phyloP scores from a whole-genome alignment of 1,140 invertebrate genomes.

The Cecropterus lyciades region DNA sequence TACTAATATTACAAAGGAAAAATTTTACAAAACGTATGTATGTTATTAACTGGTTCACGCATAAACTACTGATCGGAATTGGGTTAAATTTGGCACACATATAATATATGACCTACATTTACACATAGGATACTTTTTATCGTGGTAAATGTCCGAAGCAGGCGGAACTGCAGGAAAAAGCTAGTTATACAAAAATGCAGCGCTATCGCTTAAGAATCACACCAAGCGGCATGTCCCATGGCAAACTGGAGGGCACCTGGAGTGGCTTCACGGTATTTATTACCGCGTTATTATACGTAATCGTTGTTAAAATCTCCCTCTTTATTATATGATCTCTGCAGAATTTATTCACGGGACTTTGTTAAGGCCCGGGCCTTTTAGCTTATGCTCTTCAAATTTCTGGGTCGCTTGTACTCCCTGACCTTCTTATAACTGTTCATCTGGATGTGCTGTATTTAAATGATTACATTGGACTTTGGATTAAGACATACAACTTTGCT shows the following conservation, averaged over 20 bases:
- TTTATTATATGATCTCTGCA: slow-evolving; percentile 66
- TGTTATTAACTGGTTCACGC: no score
- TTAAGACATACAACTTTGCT: no score
- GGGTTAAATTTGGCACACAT: no score
- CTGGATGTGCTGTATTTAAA: not conserved
- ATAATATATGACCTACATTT: no score
- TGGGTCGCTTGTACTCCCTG: slow-evolving; percentile 3
- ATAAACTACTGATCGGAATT: no score
- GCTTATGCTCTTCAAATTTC: slow-evolving; percentile 18
- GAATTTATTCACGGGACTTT: slow-evolving; percentile 49
- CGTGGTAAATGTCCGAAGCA: no score
- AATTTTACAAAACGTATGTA: no score
- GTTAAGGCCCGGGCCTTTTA: slow-evolving; percentile 19
- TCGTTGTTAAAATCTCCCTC: slow-evolving; percentile 66
- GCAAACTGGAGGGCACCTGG: slow-evolving; percentile 51
- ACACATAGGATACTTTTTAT: no score
- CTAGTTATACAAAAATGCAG: no score
- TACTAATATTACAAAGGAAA: no score
- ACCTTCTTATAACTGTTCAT: not conserved
- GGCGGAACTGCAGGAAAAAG: no score
- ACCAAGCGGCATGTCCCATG: slow-evolving; percentile 35
- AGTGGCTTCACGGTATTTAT: slow-evolving; percentile 73
- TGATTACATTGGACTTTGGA: no score
- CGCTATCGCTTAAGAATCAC: slow-evolving; percentile 17
- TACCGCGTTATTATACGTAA: slow-evolving; percentile 71